Conservation (phyloP, 2,888 invertebrate genomes). For the Phengaris alcon region DNA sequence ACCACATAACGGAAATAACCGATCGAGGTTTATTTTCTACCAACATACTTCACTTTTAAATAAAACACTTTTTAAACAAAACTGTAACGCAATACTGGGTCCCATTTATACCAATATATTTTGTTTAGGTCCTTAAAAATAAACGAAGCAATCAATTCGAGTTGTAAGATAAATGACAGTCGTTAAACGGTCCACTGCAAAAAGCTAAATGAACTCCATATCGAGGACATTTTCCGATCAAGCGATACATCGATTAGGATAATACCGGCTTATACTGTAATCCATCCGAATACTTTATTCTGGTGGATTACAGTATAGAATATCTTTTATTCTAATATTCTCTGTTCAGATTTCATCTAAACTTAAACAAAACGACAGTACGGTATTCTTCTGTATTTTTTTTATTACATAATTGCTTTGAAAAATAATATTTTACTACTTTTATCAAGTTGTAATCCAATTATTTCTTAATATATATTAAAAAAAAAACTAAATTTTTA, state of each 20-base stretch:
- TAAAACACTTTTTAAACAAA: background rate
- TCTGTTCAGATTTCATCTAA: too few relatives aligned
- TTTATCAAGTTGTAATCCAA: too few relatives aligned
- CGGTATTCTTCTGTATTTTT: too few relatives aligned
- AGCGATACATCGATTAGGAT: slow-evolving; percentile 51
- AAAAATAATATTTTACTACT: too few relatives aligned
- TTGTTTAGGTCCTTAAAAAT: slow-evolving; percentile 29
- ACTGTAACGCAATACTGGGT: background rate
- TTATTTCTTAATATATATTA: too few relatives aligned
- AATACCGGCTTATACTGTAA: slow-evolving; percentile 26
- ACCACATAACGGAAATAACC: too few relatives aligned
- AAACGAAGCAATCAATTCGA: slow-evolving; percentile 28
- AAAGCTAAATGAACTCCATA: slow-evolving; percentile 40
- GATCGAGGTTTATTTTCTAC: background rate
- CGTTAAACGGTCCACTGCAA: slow-evolving; percentile 32
- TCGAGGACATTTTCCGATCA: slow-evolving; percentile 49
- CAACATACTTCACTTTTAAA: too few relatives aligned
- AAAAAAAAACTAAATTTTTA: too few relatives aligned
- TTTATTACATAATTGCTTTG: too few relatives aligned
- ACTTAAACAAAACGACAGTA: too few relatives aligned
- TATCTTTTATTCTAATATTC: background rate
- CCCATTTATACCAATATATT: slow-evolving; percentile 29
- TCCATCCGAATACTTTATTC: background rate
- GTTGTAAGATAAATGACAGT: slow-evolving; percentile 30
- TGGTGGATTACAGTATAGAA: too few relatives aligned